phyloP scores from a whole-genome alignment of 2,888 invertebrate genomes.

The Aethes cnicana region DNA sequence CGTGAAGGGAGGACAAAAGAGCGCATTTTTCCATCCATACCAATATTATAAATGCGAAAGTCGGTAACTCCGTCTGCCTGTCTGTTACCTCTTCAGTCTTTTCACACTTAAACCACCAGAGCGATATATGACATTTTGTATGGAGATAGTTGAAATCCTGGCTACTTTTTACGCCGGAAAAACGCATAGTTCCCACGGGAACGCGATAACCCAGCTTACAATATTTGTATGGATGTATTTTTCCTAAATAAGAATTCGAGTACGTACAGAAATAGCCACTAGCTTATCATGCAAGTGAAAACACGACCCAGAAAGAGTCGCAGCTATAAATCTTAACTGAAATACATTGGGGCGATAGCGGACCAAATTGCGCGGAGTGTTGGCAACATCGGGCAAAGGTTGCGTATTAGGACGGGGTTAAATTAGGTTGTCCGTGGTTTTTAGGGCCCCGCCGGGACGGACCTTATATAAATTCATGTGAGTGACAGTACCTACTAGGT shows the following conservation, averaged over 20 bases:
- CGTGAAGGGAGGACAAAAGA: too few relatives aligned
- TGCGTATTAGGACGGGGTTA: constrained; percentile 40
- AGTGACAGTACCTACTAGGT: constrained; percentile 24
- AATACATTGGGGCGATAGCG: constrained; percentile 65
- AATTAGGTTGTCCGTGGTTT: constrained; percentile 53
- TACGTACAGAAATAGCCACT: not conserved
- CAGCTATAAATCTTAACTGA: constrained; percentile 66
- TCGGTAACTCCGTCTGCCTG: too few relatives aligned
- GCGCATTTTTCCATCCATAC: too few relatives aligned
- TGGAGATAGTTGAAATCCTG: too few relatives aligned
- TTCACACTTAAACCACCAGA: too few relatives aligned
- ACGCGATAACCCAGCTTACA: too few relatives aligned
- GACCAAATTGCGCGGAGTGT: constrained; percentile 62
- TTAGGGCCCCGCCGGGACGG: constrained; percentile 36
- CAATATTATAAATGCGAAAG: too few relatives aligned
- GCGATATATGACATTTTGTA: too few relatives aligned
- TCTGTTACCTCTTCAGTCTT: too few relatives aligned
- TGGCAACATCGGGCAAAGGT: constrained; percentile 31
- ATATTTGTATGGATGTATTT: too few relatives aligned
- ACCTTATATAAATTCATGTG: constrained; percentile 37
- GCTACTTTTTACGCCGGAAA: too few relatives aligned
- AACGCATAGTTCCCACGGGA: too few relatives aligned
- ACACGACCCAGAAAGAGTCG: constrained; percentile 33
- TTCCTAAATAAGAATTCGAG: not conserved
- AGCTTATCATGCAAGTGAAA: constrained; percentile 15